phyloP scores from a whole-genome alignment of 1,140 invertebrate genomes.

The Drosophila chauvacae region DNA sequence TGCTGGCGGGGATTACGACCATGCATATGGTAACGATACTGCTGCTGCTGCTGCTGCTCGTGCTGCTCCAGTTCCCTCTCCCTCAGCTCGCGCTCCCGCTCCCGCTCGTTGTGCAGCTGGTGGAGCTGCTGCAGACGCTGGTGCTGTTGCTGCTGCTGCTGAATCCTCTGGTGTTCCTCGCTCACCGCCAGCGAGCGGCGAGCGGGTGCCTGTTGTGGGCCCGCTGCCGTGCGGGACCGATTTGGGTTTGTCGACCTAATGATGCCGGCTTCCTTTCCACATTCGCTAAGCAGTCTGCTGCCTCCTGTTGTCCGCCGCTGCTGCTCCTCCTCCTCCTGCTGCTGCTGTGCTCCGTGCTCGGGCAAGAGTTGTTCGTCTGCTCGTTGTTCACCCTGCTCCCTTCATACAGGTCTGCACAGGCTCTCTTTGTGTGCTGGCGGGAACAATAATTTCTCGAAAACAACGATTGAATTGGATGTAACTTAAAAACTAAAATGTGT shows the following conservation, averaged over 20 bases:
- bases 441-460: slow-evolving; percentile 77
- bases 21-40: slow-evolving; percentile 34
- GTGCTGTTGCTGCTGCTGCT: slow-evolving; percentile 7
- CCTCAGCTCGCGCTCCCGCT: slow-evolving; percentile 7
- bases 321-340: slow-evolving; percentile 24
- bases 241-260: slow-evolving; percentile 58
- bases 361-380: slow-evolving; percentile 36
- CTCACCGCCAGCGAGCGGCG: slow-evolving; percentile 20
- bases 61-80: slow-evolving; percentile 6
- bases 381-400: slow-evolving; percentile 50
- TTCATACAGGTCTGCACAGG: slow-evolving; percentile 44
- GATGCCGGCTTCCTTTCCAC: slow-evolving; percentile 36
- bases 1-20: slow-evolving; percentile 23
- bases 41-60: slow-evolving; percentile 16
- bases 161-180: slow-evolving; percentile 23
- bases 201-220: slow-evolving; percentile 20
- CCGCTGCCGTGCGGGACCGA: slow-evolving; percentile 58
- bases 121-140: background rate
- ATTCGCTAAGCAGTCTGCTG: slow-evolving; percentile 36
- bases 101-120: background rate
- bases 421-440: slow-evolving; percentile 45
- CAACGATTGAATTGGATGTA: slow-evolving; percentile 58
- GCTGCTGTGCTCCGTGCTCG: slow-evolving; percentile 36
- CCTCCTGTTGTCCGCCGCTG: slow-evolving; percentile 11
- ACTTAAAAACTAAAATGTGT: slow-evolving; percentile 44